Evolutionary conservation across 2,888 invertebrate genomes (phyloP).

Genomic region (Drosophila parthenogenetica): DNA sequence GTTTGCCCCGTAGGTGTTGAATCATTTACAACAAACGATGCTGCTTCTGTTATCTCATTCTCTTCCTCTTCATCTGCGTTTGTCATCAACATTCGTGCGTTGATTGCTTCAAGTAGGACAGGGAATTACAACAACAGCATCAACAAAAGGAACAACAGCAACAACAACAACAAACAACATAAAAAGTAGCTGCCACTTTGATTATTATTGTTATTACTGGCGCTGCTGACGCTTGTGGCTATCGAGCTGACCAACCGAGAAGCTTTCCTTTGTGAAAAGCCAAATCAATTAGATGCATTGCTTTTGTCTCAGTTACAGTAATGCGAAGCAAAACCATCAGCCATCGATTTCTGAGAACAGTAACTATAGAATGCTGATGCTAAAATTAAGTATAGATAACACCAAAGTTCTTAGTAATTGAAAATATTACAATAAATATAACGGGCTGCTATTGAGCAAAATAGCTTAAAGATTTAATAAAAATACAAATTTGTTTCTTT

Average conservation of each 20-base stretch:
- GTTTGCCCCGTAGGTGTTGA: conserved; percentile 72
- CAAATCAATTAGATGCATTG: conserved; percentile 48
- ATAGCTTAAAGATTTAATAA: too few relatives aligned
- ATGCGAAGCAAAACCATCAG: background rate
- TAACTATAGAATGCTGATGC: background rate
- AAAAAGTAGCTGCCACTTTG: conserved; percentile 27
- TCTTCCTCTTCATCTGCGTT: conserved; percentile 15
- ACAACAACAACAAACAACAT: conserved; percentile 9
- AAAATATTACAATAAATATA: too few relatives aligned
- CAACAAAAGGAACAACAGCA: conserved; percentile 29
- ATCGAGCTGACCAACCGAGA: conserved; percentile 33
- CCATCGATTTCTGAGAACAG: conserved; percentile 1
- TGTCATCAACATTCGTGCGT: conserved; percentile 49
- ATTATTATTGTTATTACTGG: conserved; percentile 34
- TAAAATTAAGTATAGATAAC: background rate
- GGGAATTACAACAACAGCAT: conserved; percentile 31
- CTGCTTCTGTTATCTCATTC: background rate
- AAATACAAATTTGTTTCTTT: too few relatives aligned
- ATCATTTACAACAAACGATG: conserved; percentile 67
- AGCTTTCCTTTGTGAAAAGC: background rate
- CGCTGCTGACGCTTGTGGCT: conserved; percentile 55
- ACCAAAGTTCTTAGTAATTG: background rate
- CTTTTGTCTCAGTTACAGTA: conserved; percentile 11
- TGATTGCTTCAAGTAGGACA: conserved; percentile 63
- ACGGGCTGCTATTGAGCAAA: too few relatives aligned